A percentile compares a stretch with the other conserved stretches of the same genome.
phyloP scores from a whole-genome alignment of 2,113 vertebrate genomes.

The Alaudala cheleensis region DNA sequence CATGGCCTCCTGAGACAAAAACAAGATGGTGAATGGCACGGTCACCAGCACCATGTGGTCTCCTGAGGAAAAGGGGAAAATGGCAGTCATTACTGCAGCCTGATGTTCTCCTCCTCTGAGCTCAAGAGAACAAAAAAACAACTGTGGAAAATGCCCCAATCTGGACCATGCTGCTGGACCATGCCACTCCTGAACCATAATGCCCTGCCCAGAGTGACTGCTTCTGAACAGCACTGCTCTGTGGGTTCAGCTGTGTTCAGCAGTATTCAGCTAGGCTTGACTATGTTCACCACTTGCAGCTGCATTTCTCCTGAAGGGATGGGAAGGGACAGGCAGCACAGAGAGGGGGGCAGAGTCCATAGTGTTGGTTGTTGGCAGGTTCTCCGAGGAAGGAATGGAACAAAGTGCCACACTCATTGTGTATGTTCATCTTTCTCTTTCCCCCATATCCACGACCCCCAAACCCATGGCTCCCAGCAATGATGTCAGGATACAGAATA shows the following conservation, averaged over 20 bases:
- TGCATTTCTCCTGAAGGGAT: not conserved
- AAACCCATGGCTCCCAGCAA: not conserved
- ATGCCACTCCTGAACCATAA: not conserved
- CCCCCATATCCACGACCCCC: not conserved
- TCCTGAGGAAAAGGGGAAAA: not conserved
- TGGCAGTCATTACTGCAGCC: not conserved
- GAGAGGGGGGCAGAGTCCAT: not conserved
- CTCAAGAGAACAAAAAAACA: not conserved
- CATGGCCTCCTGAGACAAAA: not conserved
- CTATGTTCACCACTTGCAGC: not conserved
- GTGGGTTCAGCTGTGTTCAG: rapidly evolving
- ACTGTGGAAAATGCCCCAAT: not conserved
- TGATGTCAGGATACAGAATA: not conserved
- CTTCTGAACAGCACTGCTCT: not conserved
- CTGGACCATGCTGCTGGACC: not conserved
- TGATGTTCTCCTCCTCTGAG: not conserved
- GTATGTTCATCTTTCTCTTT: not conserved
- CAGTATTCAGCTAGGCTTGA: not conserved
- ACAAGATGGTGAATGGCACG: not conserved
- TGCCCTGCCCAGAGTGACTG: not conserved
- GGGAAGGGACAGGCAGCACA: not conserved
- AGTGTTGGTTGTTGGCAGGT: not conserved
- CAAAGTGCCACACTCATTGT: not conserved
- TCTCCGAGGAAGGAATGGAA: not conserved
- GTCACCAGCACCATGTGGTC: not conserved